These are phyloP conservation scores for Octopus bimaculoides DNA, from an alignment of 1,140 invertebrate species.

Conservation along the genomic window DNA sequence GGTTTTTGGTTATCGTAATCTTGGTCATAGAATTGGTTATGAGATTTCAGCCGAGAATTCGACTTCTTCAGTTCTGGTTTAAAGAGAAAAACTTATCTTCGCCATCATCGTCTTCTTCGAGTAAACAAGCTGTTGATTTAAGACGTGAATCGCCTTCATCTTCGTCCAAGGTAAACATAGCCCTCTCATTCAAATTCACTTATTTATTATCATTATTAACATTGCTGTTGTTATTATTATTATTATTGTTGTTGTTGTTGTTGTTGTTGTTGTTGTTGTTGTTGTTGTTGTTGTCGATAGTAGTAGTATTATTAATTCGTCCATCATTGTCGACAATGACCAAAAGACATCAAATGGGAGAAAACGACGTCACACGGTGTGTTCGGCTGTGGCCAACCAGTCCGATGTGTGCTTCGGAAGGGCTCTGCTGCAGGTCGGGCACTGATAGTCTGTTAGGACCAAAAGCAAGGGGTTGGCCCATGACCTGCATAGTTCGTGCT, in stretches of 20 bases:
- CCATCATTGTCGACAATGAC: too few relatives aligned
- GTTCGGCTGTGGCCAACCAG: too few relatives aligned
- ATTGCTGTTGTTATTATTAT: neutral
- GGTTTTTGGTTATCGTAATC: slow-evolving; percentile 31
- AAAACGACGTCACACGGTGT: too few relatives aligned
- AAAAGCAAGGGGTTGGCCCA: too few relatives aligned
- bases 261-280: neutral
- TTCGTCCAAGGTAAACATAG: neutral
- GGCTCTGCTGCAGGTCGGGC: too few relatives aligned
- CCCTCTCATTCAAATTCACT: too few relatives aligned
- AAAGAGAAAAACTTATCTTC: neutral
- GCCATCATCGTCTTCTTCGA: neutral
- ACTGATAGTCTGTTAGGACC: too few relatives aligned
- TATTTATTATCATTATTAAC: neutral
- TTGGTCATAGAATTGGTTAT: slow-evolving; percentile 28
- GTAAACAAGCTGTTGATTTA: neutral
- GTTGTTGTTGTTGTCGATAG: neutral
- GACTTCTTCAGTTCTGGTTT: slow-evolving; percentile 7
- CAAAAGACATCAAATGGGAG: too few relatives aligned
- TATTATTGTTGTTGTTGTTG: neutral
- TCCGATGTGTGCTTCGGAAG: too few relatives aligned
- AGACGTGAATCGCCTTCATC: neutral
- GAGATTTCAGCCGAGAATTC: slow-evolving; percentile 23
- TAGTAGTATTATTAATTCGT: too few relatives aligned
- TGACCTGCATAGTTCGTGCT: too few relatives aligned